Conservation (phyloP, 2,113 vertebrate genomes). For the Dermatemys mawii region DNA sequence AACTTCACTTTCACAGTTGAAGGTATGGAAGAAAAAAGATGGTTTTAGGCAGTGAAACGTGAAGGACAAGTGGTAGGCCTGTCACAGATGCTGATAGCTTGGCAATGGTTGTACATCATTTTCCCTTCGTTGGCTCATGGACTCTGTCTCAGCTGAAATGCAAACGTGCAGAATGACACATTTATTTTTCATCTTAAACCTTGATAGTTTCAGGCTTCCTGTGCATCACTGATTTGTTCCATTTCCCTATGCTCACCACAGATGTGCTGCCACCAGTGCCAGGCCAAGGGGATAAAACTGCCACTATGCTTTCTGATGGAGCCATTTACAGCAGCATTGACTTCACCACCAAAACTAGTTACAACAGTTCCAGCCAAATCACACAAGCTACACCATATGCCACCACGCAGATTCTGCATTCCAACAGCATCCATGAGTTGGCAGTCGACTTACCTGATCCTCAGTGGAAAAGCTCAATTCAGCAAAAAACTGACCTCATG, state of each 20-base stretch:
- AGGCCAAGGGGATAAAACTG: slow-evolving; percentile 92
- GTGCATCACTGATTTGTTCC: slow-evolving; percentile 72
- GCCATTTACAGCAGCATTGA: slow-evolving; percentile 99
- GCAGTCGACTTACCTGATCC: slow-evolving; percentile 95
- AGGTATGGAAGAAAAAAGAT: slow-evolving; percentile 75
- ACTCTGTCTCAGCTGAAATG: slow-evolving; percentile 76
- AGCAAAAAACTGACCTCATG: slow-evolving; percentile 95
- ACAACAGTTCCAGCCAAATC: slow-evolving; percentile 93
- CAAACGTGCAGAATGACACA: slow-evolving; percentile 76
- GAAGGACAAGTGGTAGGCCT: slow-evolving; percentile 89
- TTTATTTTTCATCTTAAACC: slow-evolving; percentile 79
- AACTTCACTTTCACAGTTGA: slow-evolving; percentile 70
- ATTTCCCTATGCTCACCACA: slow-evolving; percentile 75
- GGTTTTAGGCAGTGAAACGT: slow-evolving; percentile 86
- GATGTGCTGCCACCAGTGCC: slow-evolving; percentile 87
- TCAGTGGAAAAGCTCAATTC: slow-evolving; percentile 96
- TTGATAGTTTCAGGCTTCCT: slow-evolving; percentile 60
- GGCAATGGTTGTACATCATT: slow-evolving; percentile 90
- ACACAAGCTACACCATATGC: slow-evolving; percentile 97
- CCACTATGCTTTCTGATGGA: slow-evolving; percentile 97
- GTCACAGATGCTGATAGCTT: slow-evolving; percentile 87
- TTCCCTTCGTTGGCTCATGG: slow-evolving; percentile 86
- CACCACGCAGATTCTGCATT: slow-evolving; percentile 97
- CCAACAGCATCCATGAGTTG: slow-evolving; percentile 97
- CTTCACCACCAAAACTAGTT: slow-evolving; percentile 96